A percentile compares a stretch with the other conserved stretches of the same genome.
Evolutionary conservation across 2,888 invertebrate genomes (phyloP).

Genomic region (Papilio protenor): DNA sequence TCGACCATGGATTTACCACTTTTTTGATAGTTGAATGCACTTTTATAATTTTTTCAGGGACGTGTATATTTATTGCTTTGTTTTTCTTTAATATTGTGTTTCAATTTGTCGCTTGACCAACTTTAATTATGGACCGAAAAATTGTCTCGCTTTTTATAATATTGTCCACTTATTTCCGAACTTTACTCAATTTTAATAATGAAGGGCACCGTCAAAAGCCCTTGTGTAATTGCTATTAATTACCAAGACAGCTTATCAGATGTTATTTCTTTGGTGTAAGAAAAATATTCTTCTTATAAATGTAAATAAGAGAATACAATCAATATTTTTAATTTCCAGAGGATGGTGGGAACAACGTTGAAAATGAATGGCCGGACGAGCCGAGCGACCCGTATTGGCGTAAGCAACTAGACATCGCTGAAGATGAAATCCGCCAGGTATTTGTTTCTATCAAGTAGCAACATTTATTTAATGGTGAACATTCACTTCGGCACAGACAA

Average conservation of each 20-base stretch:
- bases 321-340: constrained; percentile 57
- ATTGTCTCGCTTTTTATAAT: background rate
- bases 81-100: background rate
- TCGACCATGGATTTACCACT: too few relatives aligned
- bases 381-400: constrained; percentile 84
- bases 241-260: background rate
- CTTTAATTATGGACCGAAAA: background rate
- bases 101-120: background rate
- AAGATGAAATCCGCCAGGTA: constrained; percentile 81
- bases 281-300: background rate
- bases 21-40: too few relatives aligned
- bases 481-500: background rate
- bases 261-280: background rate
- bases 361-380: constrained; percentile 81
- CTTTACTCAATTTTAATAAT: background rate
- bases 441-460: constrained; percentile 25
- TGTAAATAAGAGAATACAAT: background rate
- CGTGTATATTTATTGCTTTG: background rate
- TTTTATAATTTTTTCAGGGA: background rate
- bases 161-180: background rate
- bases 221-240: constrained; percentile 36
- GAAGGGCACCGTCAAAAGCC: background rate
- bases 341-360: constrained; percentile 76
- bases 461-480: too few relatives aligned
- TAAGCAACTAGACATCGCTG: constrained; percentile 78